Evolutionary conservation across 2,113 vertebrate genomes (phyloP).

Genomic region (Azemiops feae): DNA sequence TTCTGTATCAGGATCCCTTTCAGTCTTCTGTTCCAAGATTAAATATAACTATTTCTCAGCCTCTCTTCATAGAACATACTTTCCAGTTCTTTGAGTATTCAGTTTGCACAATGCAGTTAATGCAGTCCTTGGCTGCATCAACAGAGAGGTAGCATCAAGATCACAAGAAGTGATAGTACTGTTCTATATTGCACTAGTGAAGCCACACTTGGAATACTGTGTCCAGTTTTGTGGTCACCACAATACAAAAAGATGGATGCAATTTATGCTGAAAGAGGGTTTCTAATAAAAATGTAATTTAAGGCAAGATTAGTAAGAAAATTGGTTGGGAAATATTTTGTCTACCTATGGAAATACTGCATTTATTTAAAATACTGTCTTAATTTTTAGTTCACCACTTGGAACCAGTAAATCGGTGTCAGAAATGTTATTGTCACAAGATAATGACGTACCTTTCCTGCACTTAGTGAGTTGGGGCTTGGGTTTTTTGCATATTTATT

Average conservation of each 20-base stretch:
- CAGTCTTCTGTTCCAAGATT: neutral
- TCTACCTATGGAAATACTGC: neutral
- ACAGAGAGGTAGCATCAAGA: neutral
- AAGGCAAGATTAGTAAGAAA: neutral
- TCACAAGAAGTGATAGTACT: neutral
- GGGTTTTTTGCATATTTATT: neutral
- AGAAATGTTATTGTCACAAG: conserved; percentile 7
- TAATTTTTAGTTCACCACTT: conserved; percentile 45
- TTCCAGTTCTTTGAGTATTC: neutral
- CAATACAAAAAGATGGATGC: neutral
- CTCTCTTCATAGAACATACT: neutral
- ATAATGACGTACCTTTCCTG: conserved; percentile 10
- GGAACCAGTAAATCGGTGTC: conserved; percentile 22
- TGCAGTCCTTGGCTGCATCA: too few species aligned
- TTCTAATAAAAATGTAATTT: neutral
- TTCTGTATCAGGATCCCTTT: too few species aligned
- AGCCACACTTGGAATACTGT: too few species aligned
- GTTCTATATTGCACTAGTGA: neutral
- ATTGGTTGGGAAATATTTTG: neutral
- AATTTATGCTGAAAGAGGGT: too few species aligned
- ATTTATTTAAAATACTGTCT: neutral
- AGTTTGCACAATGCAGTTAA: neutral
- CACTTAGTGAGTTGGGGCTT: conserved; percentile 34
- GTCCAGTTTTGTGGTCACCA: neutral
- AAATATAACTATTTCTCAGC: neutral